phyloP scores from a whole-genome alignment of 1,140 invertebrate species.

The Acromyrmex echinatior region DNA sequence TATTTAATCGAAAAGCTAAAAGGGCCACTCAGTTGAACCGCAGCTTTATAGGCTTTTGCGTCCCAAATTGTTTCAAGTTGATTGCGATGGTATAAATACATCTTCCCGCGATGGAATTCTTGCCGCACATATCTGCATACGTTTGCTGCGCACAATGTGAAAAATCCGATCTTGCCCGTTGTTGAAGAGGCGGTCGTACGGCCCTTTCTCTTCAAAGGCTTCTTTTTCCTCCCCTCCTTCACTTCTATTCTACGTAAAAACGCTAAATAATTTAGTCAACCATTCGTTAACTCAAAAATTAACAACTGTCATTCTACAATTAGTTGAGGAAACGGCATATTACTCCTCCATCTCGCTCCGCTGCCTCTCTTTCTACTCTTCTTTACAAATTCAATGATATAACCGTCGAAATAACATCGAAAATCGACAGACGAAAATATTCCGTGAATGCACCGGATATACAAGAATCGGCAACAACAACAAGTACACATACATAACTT shows the following conservation, averaged over 20 bases:
- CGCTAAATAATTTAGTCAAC: constrained; percentile 56
- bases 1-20: constrained; percentile 5
- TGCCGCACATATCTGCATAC: background rate
- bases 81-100: constrained; percentile 30
- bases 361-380: constrained; percentile 6
- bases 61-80: background rate
- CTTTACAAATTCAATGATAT: constrained; percentile 29
- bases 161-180: constrained; percentile 76
- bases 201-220: constrained; percentile 35
- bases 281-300: constrained; percentile 35
- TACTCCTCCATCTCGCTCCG: background rate
- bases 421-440: constrained; percentile 83
- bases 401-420: constrained; percentile 80
- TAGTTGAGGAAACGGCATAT: constrained; percentile 23
- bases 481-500: constrained; percentile 84
- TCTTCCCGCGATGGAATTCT: background rate
- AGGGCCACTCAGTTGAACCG: background rate
- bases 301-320: constrained; percentile 30
- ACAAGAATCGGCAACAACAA: constrained; percentile 85
- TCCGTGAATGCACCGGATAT: constrained; percentile 77
- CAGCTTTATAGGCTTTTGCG: background rate
- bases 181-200: constrained; percentile 68
- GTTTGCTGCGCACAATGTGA: constrained; percentile 39
- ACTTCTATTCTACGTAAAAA: constrained; percentile 71
- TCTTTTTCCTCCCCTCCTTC: background rate